Conservation (phyloP, 2,113 vertebrate species). For the Eurypyga helias region DNA sequence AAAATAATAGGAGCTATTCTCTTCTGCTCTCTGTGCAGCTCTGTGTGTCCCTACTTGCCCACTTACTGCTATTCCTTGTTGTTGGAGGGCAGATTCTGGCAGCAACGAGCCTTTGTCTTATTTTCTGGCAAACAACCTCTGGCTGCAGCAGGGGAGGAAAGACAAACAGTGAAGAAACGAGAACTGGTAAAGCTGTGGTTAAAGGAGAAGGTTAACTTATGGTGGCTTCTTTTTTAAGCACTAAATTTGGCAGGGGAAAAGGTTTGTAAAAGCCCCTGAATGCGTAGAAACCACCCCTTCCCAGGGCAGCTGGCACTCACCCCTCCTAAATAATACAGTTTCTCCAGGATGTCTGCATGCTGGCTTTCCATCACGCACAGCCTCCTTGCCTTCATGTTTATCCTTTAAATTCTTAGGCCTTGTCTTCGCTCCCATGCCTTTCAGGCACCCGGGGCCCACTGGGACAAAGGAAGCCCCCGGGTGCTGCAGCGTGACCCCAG, state of each 20-base stretch:
- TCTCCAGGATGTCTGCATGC: fast-evolving
- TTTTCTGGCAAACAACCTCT: conserved; percentile 20
- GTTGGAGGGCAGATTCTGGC: conserved; percentile 36
- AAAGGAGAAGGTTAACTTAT: not conserved
- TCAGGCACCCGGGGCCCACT: fast-evolving
- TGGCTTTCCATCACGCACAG: not conserved
- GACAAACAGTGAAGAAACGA: not conserved
- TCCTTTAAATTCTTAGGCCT: not conserved
- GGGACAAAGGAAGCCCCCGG: fast-evolving
- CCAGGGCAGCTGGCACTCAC: not conserved
- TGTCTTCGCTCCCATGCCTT: not conserved
- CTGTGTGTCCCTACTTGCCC: conserved; percentile 37
- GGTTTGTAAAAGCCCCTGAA: not conserved
- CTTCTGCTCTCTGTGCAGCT: conserved; percentile 9
- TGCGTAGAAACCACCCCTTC: not conserved
- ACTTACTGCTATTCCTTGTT: conserved; percentile 44
- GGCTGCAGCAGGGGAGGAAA: not conserved
- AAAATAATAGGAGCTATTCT: conserved; percentile 60
- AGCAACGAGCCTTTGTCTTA: conserved; percentile 46
- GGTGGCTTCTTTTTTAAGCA: not conserved
- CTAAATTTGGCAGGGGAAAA: fast-evolving
- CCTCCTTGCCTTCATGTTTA: not conserved
- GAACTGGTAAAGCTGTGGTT: not conserved
- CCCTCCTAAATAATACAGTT: not conserved
- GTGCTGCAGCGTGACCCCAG: not conserved